Base-by-base conservation (phyloP, 2,888 invertebrate species). In the Napeogenes inachia region DNA sequence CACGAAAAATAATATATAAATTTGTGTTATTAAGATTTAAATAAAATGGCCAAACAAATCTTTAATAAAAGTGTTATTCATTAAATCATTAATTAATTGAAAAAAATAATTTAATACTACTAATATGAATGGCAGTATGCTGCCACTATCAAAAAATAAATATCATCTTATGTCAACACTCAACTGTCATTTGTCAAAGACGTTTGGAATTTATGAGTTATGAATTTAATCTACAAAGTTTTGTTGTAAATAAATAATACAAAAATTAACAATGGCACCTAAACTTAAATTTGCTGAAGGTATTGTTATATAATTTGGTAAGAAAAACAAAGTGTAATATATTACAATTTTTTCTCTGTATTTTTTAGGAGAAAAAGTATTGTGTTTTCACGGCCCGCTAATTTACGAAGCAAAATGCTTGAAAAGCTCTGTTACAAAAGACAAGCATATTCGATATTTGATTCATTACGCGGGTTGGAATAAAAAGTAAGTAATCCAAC, bases 401-500 rank as follows among this genome's bases (percentile, higher is more conserved):
- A 95, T 99, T 71, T 99, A 99, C 82, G 98, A 99, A 91, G 98
- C 98, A 46, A 99, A 99, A 93, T 97, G 98, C 79, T 92, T 98
- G 35, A 97, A 97, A 87, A 93, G 94, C 69, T 93, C 94, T 60
- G 91, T 95, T 68, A 93, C 94, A 2, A 97, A 96, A 82, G 97
- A 97, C 72, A 97, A 97, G 83, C 94, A 95, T 83, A 92, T 96
- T 6, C 94, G 96, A 78, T 98, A 98, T 87, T 94, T 97, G 65
- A 97, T 99, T 69, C 99, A 99, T 85, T 99, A 99, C 83, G 97
- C 97, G 70, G 98, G 98, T 2, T 99, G 99, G 99, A 99, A 98
- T 81, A 99, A 98, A 91, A 98, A 97, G 97, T 98, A 92, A 89
- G 92, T 84, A 60, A 32, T 45, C 35, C 4, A 56, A 50, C 21